A percentile compares a stretch with the other conserved stretches of the same genome.
Evolutionary conservation across 53 echinoderm and acorn worm species (phyloP).

Genomic region (Arbacia lixula): DNA sequence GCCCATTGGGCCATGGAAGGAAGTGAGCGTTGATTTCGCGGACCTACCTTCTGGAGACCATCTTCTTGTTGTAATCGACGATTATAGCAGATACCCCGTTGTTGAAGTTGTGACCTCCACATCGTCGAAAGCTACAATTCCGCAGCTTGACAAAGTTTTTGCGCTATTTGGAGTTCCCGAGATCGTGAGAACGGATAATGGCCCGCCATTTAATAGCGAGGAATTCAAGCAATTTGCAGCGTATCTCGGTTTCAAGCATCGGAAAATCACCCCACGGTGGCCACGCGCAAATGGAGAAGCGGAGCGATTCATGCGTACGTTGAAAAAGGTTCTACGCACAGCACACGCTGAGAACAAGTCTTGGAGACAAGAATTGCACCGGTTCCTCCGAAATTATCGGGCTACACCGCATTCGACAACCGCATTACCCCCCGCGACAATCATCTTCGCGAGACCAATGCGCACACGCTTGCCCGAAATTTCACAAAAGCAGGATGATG

Average conservation of each 20-base stretch:
- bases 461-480: conserved; percentile 43
- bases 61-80: conserved; percentile 69
- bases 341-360: conserved; percentile 34
- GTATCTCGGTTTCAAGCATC: conserved; percentile 71
- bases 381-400: conserved; percentile 57
- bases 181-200: conserved; percentile 70
- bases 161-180: conserved; percentile 66
- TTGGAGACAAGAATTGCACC: neutral
- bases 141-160: conserved; percentile 71
- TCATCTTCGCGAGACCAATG: conserved; percentile 42
- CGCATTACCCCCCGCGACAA: conserved; percentile 16
- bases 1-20: conserved; percentile 58
- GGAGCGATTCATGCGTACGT: conserved; percentile 64
- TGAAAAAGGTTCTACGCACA: conserved; percentile 68
- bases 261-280: conserved; percentile 70
- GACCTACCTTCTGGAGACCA: conserved; percentile 72
- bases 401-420: conserved; percentile 46
- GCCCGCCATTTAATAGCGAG: conserved; percentile 71
- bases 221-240: conserved; percentile 63
- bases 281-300: conserved; percentile 68
- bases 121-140: conserved; percentile 64
- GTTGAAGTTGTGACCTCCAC: conserved; percentile 72
- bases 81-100: conserved; percentile 71
- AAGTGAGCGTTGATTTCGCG: conserved; percentile 77
- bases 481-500: conserved; percentile 4